Base-by-base conservation (phyloP, 2,888 invertebrate species). In the Halictus quadricinctus region DNA sequence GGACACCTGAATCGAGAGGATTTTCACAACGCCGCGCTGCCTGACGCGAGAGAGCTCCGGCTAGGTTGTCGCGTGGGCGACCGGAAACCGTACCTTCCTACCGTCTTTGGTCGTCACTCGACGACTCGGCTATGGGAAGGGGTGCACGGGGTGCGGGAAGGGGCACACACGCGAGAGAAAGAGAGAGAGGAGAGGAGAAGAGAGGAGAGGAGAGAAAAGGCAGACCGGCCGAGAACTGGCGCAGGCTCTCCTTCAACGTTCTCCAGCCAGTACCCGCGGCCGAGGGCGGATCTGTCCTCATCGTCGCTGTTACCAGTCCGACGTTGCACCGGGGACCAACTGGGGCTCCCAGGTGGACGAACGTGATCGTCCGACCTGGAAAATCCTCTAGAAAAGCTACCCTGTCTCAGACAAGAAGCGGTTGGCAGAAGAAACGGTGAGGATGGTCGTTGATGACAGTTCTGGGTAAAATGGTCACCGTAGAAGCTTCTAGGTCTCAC, bases 61-160 rank as follows among this genome's bases (percentile, higher is more conserved):
- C 92, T 92, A 92, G 93, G 91, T 90, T 90, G 90, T 90, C 90
- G 93, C 91, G 93, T 93, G 92, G 92, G 93, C 92, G 93, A 93
- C 93, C 93, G 93, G 95, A 95, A 95, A 95, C 95, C 95, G 95
- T 95, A 95, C 96, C 95, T 95, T 95, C 96, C 96, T 96, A 92
- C 94, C 92, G 92, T 92, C 92, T 94, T 93, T 93, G 92, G 92
- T 91, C 88, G 89, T 92, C 90, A 89, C 89, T 86, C 87, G 88
- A 87, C 86, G 91, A 77, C 90, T 86, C 84, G 29, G 29, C 75
- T 21, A 25, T 70, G 36, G 79, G 58, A 80, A 72, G 60, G 72
- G 81, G 85, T 43, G 70, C 75, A 72, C 76, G 84, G 66, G 25
- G 18, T 72, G 74, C 66, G 79, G 86, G 36, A 76, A 81, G 76